phyloP scores from a whole-genome alignment of 1,140 invertebrate genomes.

The Meloidogyne floridensis region DNA sequence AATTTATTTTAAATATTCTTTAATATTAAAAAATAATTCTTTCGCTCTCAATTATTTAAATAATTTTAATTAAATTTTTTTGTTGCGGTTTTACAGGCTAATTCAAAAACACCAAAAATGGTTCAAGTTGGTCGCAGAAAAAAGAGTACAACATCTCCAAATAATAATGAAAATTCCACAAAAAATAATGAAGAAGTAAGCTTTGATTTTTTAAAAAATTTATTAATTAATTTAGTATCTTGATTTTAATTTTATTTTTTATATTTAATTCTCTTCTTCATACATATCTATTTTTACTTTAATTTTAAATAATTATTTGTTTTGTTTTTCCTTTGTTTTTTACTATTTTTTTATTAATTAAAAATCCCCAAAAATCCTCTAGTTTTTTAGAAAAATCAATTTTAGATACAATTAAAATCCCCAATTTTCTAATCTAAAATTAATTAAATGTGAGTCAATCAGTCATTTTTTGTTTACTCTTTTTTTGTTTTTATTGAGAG shows the following conservation, averaged over 20 bases:
- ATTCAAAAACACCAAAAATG: constrained; percentile 22
- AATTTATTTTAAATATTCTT: background rate
- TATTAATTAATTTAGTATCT: background rate
- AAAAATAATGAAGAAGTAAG: background rate
- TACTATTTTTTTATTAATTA: too few species aligned
- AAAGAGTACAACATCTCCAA: background rate
- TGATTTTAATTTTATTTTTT: background rate
- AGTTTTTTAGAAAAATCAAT: too few species aligned
- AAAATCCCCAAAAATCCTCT: too few species aligned
- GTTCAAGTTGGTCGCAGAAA: constrained; percentile 30
- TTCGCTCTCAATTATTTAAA: background rate
- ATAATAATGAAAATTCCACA: background rate
- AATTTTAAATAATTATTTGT: background rate
- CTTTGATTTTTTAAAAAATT: too few species aligned
- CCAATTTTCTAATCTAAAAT: background rate
- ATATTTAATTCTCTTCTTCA: background rate
- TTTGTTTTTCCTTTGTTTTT: too few species aligned
- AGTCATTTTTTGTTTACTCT: background rate
- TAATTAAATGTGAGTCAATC: background rate
- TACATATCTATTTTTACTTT: background rate
- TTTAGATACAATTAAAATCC: too few species aligned
- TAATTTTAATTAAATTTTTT: background rate
- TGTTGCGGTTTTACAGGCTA: background rate
- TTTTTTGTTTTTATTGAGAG: background rate
- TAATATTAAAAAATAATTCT: background rate